Evolutionary conservation across 1,140 invertebrate genomes (phyloP), one percentile per base, ranked within the genome.

Genomic region (Meloidogyne hapla): DNA sequence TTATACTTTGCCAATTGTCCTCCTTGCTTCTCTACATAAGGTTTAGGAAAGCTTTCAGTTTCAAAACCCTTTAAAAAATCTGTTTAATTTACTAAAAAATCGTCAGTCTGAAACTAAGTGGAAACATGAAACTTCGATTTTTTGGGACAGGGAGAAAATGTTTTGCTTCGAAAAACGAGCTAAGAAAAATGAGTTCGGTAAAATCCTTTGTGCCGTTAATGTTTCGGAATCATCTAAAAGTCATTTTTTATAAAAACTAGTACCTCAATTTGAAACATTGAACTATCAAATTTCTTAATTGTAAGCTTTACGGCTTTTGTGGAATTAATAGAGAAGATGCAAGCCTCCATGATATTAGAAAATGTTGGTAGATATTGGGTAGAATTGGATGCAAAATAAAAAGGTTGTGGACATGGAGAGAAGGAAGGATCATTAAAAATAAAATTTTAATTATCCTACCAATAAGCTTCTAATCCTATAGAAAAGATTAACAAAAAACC

Each of bases 291-390:
- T 13, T 23, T 38, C 12, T 45, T 62, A 12, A 78, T 64, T 21
- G 40, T 70, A 4, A 78, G 15, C 38, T 73, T 56, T n/a, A 78
- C 48, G 10, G 78, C 77, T 62, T 62, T 33, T 18, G 25, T 77
- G 3, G 77, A 80, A 33, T 78, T 77, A 3, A 78, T 78, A 12
- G 38, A 28, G 64, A 78, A 78, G 2, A 63, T 67, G 64, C 77
- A 78, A 1, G 77, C 25, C 12, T 71, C 23, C 18, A 48, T 21
- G 15, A 78, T 76, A 10, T 25, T 25, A 23, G 25, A 12, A 10
- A 79, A 13, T 15, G 56, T 48, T 12, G 77, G 77, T 0, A 78
- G 62, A 13, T 15, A 21, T 56, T 70, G 45, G 4, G 64, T n/a
- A 26, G 56, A 21, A 2, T 69, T 33, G 3, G 62, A 21, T 18